Base-by-base conservation (phyloP, 1,140 invertebrate genomes). In the Diachasma alloeum region DNA sequence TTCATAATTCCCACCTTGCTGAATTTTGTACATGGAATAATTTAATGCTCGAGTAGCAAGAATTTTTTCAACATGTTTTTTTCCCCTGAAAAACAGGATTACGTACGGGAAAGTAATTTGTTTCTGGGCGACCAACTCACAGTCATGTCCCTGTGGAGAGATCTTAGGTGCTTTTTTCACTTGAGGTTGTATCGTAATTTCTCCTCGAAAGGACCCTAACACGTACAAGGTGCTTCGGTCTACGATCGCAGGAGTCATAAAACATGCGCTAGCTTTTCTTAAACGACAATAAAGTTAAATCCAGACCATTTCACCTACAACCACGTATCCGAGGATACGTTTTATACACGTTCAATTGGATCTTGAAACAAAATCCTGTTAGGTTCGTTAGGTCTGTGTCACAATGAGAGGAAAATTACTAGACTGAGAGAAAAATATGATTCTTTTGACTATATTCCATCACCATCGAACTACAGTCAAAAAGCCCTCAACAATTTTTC, bases 271-370 rank as follows among this genome's bases (percentile, higher is more conserved):
- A 73, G 56, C 71, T 22, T 69, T 19, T 66, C 67, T 69, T 67
- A 69, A 70, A 59, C 46, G 68, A 74, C 76, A 48, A 78, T 78
- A 78, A 74, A 78, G 72, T 78, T 78, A 78, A 78, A 78, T 78
- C 76, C 63, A 67, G 36, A 72, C 53, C 36, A 69, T 63, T 26
- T 69, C 19, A 68, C 42, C 66, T 53, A 26, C 15, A 67, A 73
- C 72, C 72, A 78, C 76, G 76, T 78, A 74, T 69, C 74, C 67
- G 70, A 39, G 71, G 5, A 39, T 36, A 59, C 11, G 53, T 24
- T 24, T 56, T 73, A 74, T 19, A 53, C n/a, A 19, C 10, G 11
- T 53, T 53, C 48, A 53, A 53, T 53, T 53, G 48, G 48, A 53
- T 19, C n/a, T 19, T 53, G 19, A 63, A 26, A 13, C 11, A 6